phyloP scores from a whole-genome alignment of 2,888 invertebrate genomes.

The Timema cristinae region DNA sequence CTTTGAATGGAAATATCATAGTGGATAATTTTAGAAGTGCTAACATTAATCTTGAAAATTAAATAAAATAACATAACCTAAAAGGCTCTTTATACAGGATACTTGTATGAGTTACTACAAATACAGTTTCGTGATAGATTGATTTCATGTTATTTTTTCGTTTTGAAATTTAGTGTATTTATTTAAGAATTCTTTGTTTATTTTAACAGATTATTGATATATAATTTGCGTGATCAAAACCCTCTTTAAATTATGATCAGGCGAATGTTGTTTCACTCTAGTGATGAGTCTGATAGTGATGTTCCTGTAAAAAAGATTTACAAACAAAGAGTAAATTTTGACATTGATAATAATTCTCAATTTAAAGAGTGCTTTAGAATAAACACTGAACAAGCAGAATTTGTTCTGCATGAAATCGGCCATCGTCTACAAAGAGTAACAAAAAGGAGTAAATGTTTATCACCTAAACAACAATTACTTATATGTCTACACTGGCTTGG shows the following conservation, averaged over 20 bases:
- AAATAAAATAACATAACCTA: too few species aligned
- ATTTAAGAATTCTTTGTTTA: too few species aligned
- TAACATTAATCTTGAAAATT: too few species aligned
- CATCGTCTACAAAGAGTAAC: background rate
- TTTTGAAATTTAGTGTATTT: too few species aligned
- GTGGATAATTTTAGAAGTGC: too few species aligned
- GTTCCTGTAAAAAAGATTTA: background rate
- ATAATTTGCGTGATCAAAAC: too few species aligned
- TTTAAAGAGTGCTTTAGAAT: background rate
- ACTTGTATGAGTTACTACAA: too few species aligned
- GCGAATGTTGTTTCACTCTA: background rate
- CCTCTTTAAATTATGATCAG: background rate
- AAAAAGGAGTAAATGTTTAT: background rate
- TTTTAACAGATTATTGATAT: too few species aligned
- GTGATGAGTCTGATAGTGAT: background rate
- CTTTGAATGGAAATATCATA: too few species aligned
- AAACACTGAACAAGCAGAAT: background rate
- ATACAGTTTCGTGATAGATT: too few species aligned
- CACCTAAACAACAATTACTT: background rate
- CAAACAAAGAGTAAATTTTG: slow-evolving; percentile 1
- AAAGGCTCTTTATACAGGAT: too few species aligned
- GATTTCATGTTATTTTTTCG: too few species aligned
- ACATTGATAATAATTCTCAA: background rate
- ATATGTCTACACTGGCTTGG: slow-evolving; percentile 1
- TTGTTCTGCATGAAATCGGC: background rate